Evolutionary conservation across 2,888 invertebrate species (phyloP).

Genomic region (Odontomyia ornata): DNA sequence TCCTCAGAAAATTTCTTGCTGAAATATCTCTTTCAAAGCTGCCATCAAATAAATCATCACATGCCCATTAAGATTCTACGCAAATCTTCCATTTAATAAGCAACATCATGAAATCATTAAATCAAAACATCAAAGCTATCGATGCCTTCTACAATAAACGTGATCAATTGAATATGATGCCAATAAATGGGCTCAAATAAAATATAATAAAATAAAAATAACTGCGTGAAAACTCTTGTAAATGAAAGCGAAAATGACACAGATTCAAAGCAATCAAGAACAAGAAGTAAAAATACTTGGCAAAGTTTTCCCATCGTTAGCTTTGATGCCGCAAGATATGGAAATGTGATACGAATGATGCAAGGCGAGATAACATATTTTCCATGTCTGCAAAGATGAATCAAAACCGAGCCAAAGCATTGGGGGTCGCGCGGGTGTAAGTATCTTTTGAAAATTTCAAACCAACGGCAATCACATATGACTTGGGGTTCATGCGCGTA

Average conservation of each 20-base stretch:
- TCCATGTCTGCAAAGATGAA: background rate
- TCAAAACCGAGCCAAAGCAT: background rate
- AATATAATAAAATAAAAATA: background rate
- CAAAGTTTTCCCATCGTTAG: slow-evolving; percentile 5
- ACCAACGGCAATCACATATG: background rate
- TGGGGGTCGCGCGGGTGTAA: background rate
- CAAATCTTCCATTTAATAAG: background rate
- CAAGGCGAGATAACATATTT: background rate
- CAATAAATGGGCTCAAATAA: too few species aligned
- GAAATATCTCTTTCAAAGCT: too few species aligned
- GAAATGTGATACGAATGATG: slow-evolving; percentile 23
- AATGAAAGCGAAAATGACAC: background rate
- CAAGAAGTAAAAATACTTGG: background rate
- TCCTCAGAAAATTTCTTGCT: too few species aligned
- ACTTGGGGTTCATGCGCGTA: background rate
- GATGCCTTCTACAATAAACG: background rate
- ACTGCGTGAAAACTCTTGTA: background rate
- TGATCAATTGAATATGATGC: background rate
- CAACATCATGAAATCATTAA: slow-evolving; percentile 32
- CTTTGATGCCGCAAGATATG: slow-evolving; percentile 19
- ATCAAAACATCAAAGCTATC: slow-evolving; percentile 22
- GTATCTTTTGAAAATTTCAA: background rate
- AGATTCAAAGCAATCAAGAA: background rate
- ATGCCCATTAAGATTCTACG: too few species aligned
- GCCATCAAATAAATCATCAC: too few species aligned